Evolutionary conservation across 2,113 vertebrate genomes (phyloP).

Genomic region (Paracanthobrama guichenoti): DNA sequence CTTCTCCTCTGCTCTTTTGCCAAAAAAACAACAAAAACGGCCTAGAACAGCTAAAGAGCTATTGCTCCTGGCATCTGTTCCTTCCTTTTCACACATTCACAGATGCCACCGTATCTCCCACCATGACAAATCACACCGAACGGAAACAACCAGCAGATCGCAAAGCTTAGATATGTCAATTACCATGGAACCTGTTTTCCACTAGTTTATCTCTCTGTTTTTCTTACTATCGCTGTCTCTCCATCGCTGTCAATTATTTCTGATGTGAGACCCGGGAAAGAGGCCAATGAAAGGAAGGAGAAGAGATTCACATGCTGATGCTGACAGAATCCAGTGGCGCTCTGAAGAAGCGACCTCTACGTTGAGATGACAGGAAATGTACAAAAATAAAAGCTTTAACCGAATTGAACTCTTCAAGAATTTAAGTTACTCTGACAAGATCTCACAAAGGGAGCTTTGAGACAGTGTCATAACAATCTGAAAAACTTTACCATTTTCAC

Average conservation of each 20-base stretch:
- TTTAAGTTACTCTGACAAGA: background rate
- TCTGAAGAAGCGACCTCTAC: background rate
- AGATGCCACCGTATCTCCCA: constrained; percentile 6
- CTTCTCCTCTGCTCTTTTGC: background rate
- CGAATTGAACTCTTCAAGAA: background rate
- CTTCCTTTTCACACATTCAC: constrained; percentile 3
- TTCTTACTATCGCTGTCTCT: constrained; percentile 21
- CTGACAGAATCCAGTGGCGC: constrained; percentile 1
- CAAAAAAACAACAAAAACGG: background rate
- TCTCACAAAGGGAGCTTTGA: background rate
- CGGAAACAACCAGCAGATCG: background rate
- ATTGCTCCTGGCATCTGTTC: background rate
- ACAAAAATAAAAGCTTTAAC: constrained; percentile 13
- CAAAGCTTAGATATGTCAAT: constrained; percentile 35
- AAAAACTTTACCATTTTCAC: background rate
- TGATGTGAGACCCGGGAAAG: background rate
- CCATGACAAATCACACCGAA: constrained; percentile 21
- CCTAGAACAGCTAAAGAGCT: constrained; percentile 4
- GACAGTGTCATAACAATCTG: background rate
- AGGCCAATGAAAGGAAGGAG: background rate
- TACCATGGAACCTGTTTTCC: background rate
- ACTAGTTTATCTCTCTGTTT: background rate
- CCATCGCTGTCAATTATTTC: constrained; percentile 29
- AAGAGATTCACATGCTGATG: constrained; percentile 10
- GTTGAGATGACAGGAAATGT: background rate